Conservation (phyloP, 2,888 invertebrate genomes). For the Kuschelorhynchus macadamiae region DNA sequence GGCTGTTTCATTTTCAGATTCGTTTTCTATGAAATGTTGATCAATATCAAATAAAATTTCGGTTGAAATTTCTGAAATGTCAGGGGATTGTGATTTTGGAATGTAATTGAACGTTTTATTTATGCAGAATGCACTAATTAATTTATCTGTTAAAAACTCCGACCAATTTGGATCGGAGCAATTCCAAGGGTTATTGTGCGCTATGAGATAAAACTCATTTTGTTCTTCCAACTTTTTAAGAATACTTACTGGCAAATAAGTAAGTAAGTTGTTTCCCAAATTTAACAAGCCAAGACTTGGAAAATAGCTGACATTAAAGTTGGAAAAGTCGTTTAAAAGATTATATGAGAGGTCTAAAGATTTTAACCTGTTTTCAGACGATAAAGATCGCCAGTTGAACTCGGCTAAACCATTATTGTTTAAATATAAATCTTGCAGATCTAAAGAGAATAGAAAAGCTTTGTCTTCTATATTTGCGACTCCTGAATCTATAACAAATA, state of each 20-base stretch:
- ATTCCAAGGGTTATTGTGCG: constrained; percentile 56
- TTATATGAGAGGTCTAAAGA: constrained; percentile 53
- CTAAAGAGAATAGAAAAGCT: constrained; percentile 36
- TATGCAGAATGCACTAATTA: constrained; percentile 45
- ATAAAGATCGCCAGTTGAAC: constrained; percentile 41
- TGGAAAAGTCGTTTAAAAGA: constrained; percentile 46
- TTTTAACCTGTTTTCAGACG: constrained; percentile 35
- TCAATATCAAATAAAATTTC: background rate
- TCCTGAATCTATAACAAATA: constrained; percentile 43
- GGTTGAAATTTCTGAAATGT: background rate
- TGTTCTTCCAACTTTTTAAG: constrained; percentile 45
- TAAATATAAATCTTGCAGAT: constrained; percentile 43
- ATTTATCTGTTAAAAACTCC: constrained; percentile 26
- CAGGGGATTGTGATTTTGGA: background rate
- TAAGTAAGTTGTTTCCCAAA: constrained; percentile 52
- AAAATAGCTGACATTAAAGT: constrained; percentile 52
- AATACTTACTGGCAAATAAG: constrained; percentile 48
- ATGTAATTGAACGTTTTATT: constrained; percentile 28
- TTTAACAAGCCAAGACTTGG: constrained; percentile 50
- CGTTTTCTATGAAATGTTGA: background rate
- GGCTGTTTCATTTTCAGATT: background rate
- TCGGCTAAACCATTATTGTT: constrained; percentile 44
- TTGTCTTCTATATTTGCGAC: constrained; percentile 40
- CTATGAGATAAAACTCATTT: constrained; percentile 51
- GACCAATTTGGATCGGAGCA: constrained; percentile 49